Base-by-base conservation (phyloP, 37 sponge, comb jelly and placozoan genomes). In the Beroe forskalii region DNA sequence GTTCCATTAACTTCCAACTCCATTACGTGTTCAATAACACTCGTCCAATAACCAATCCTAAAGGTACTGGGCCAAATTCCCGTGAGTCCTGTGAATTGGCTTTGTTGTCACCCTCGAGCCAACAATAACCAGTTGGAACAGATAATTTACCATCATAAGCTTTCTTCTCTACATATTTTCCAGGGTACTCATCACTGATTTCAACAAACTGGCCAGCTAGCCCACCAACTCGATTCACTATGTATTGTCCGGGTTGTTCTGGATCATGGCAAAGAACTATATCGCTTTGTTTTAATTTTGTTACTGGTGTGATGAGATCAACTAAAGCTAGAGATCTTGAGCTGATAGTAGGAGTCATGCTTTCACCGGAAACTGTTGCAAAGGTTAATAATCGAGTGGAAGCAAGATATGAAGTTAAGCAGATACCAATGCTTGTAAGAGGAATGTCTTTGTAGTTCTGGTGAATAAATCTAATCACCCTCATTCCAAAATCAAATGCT, bases 51-150 rank as follows among this genome's bases (percentile, higher is more conserved):
- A 80, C 41, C 20, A 80, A 55, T 23, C 86, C 86, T 12, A 80
- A 41, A 23, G 86, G 86, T 6, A 80, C 41, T 8, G 86, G 86
- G 4, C 86, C 86, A 80, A n/a, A 80, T 24, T 80, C 60, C 25
- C 86, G 27, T 1, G 86, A 80, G 33, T 80, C 86, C 0, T 4
- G 1, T 23, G 86, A 80, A 1, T 80, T 42, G 23, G n/a, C 36
- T 23, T 41, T 41, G 60, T 80, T 80, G 33, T 80, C 86, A 6
- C 86, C 86, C 60, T 80, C 86, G 3, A 80, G 12, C 86, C 86
- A 80, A 22, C 86, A 80, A 30, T 80, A 80, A 12, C 86, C 86
- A n/a, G 86, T 43, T 32, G 86, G 86, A 80, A 80, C 86, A 8
- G 55, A 33, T 3, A 44, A 42, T 44, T 80, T 80, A 17, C 86